A percentile compares a stretch with the other conserved stretches of the same genome.
Conservation (phyloP, 2,888 invertebrate species). For the Oscheius sp. region DNA sequence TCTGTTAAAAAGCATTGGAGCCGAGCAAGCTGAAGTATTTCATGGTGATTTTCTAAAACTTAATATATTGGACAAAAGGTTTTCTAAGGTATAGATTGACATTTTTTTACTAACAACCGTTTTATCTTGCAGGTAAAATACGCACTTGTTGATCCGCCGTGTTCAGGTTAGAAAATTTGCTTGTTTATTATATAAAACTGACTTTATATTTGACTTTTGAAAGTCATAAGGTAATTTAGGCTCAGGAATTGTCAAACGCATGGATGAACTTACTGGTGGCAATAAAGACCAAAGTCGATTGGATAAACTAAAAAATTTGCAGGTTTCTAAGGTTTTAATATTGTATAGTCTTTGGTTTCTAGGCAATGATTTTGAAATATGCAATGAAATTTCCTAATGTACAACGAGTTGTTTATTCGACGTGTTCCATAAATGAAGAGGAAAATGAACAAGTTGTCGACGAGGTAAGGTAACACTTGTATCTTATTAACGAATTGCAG, state of each 20-base stretch:
- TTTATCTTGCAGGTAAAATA: constrained; percentile 79
- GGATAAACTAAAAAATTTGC: constrained; percentile 64
- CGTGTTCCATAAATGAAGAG: constrained; percentile 87
- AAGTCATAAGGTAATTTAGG: too few relatives aligned
- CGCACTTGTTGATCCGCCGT: constrained; percentile 94
- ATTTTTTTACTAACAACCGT: neutral
- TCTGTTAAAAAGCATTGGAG: constrained; percentile 77
- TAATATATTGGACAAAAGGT: constrained; percentile 73
- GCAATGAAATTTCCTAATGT: constrained; percentile 86
- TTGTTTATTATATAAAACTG: too few relatives aligned
- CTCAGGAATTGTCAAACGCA: constrained; percentile 78
- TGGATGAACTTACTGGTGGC: constrained; percentile 55
- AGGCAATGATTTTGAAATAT: constrained; percentile 84
- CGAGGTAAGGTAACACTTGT: constrained; percentile 75
- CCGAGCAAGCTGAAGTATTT: constrained; percentile 78
- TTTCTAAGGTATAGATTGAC: constrained; percentile 37
- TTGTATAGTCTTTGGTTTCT: too few relatives aligned
- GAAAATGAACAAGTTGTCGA: constrained; percentile 92
- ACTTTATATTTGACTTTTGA: too few relatives aligned
- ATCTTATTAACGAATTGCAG: constrained; percentile 11
- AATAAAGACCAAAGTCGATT: constrained; percentile 57
- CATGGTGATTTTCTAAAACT: constrained; percentile 81
- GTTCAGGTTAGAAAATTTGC: too few relatives aligned
- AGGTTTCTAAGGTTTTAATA: constrained; percentile 40
- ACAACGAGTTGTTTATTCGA: constrained; percentile 90